Evolutionary conservation across 2,888 invertebrate genomes (phyloP).

Genomic region (Julus scandinavius): DNA sequence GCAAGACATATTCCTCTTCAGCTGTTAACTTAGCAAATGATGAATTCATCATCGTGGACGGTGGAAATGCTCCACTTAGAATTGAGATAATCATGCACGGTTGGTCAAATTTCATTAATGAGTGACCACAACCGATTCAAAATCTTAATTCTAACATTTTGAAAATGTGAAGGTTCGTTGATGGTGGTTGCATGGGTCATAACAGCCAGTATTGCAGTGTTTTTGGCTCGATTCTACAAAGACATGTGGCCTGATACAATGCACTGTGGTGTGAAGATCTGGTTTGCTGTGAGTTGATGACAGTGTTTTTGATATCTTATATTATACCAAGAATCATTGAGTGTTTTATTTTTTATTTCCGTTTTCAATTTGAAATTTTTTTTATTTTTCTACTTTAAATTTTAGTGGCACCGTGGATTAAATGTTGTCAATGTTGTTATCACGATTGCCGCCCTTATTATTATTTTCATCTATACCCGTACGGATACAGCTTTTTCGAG

Average conservation of each 20-base stretch:
- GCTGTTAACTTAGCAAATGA: constrained; percentile 34
- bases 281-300: constrained; percentile 89
- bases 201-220: constrained; percentile 84
- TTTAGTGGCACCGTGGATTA: constrained; percentile 84
- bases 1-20: background rate
- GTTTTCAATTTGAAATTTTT: background rate
- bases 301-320: too few relatives aligned
- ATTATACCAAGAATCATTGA: too few relatives aligned
- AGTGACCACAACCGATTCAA: background rate
- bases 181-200: constrained; percentile 92
- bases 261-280: constrained; percentile 86
- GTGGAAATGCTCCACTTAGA: background rate
- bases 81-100: constrained; percentile 49
- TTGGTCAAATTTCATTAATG: background rate
- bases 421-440: constrained; percentile 85
- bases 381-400: constrained; percentile 54
- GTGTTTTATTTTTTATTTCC: too few relatives aligned
- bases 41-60: background rate
- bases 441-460: constrained; percentile 79
- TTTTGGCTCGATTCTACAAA: constrained; percentile 87
- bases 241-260: constrained; percentile 87
- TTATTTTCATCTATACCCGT: constrained; percentile 79
- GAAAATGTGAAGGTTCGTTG: constrained; percentile 66
- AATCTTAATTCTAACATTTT: background rate
- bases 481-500: constrained; percentile 65